Percentiles rank a stretch among this genome's conserved stretches.
phyloP scores from a whole-genome alignment of 1,140 invertebrate species.

The Pogonomyrmex barbatus region DNA sequence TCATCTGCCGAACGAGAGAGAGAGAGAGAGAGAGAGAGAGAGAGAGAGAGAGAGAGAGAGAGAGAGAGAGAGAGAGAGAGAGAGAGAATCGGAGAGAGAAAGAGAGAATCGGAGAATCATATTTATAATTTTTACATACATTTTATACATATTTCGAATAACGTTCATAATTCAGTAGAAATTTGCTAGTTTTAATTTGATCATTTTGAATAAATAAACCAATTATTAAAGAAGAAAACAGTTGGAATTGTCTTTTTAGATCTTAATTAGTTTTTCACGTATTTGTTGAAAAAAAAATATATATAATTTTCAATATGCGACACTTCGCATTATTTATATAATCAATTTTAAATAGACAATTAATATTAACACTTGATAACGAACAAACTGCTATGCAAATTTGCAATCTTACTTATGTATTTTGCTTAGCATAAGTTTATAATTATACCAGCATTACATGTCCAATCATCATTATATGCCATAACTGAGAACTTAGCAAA shows the following conservation, averaged over 20 bases:
- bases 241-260: no score
- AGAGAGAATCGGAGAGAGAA: no score
- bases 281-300: not conserved
- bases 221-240: not conserved
- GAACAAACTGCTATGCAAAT: not conserved
- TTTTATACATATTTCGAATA: not conserved
- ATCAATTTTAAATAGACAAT: not conserved
- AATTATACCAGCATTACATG: conserved; percentile 18
- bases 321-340: not conserved
- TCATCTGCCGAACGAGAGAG: conserved; percentile 22
- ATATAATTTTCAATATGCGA: not conserved
- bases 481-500: not conserved
- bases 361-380: conserved; percentile 1
- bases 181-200: not conserved
- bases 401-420: not conserved
- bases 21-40: conserved; percentile 56
- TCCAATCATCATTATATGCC: not conserved
- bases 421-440: not conserved
- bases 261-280: conserved; percentile 1
- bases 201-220: not conserved
- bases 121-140: not conserved
- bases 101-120: not conserved
- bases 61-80: no score
- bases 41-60: not conserved
- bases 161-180: not conserved